Evolutionary conservation across 2,888 invertebrate genomes (phyloP), one percentile per base, ranked within the genome.

Genomic region (Ryuthela nishihirai): DNA sequence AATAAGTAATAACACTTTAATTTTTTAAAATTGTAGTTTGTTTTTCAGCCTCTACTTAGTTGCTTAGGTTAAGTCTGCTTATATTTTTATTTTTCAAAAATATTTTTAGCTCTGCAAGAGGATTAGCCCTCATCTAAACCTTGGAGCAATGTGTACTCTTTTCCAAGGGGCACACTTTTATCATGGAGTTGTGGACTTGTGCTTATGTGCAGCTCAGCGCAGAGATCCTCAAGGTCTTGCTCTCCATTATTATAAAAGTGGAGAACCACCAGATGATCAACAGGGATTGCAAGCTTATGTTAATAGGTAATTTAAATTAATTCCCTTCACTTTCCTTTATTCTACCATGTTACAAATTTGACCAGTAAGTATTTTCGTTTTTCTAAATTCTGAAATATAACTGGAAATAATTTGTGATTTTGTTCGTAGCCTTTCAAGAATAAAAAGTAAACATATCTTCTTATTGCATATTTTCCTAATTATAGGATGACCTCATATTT

Each of bases 141-240:
- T 95, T 39, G 81, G 83, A 2, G 81, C 85, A 52, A 87, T 95
- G 38, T 92, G 93, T 71, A 85, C 85, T 43, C 88, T 92, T 74
- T 83, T 95, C 67, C 82, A 85, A 7, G 78, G 84, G 1, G 72
- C 70, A 35, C 86, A 85, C 17, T 92, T 87, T 71, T 94, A 88
- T 73, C 82, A 85, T 21, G 93, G 93, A 1, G 87, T 97, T 2
- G 85, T 95, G 10, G 92, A 97, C 68, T 74, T 98, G 23, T 87
- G 90, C 68, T 80, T 87, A 2, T 82, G 85, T 7, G 89, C 90
- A 71, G 94, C 94, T 0, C 79, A 81, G 44, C 88, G 87, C 73
- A 76, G 87, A n/a, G 98, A 98, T 75, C 88, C 92, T 0, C 87
- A 90, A 68, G 85, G 88, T 69, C 81, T 88, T 55, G 97, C 89